phyloP scores from a whole-genome alignment of 2,113 vertebrate species.

The Tiliqua scincoides region DNA sequence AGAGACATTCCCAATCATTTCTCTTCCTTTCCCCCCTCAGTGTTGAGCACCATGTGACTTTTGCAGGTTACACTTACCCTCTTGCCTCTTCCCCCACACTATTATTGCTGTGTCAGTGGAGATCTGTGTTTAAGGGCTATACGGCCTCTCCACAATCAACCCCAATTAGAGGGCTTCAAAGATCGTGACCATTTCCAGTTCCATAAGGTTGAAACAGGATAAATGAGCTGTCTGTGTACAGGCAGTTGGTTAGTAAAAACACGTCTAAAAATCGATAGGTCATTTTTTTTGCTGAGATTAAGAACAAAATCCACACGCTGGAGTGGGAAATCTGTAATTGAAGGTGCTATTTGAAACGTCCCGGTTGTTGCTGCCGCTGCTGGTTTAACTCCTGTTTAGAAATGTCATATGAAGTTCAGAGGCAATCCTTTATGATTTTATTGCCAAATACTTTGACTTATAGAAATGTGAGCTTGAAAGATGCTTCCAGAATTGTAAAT shows the following conservation, averaged over 20 bases:
- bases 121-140: not conserved
- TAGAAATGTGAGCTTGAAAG: not conserved
- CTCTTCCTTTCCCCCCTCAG: not conserved
- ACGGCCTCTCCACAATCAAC: not conserved
- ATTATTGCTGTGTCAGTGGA: slow-evolving; percentile 6
- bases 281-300: not conserved
- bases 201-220: slow-evolving; percentile 9
- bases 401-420: not conserved
- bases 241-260: not conserved
- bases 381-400: not conserved
- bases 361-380: not conserved
- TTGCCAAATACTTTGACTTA: not conserved
- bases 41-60: not conserved
- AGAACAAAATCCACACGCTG: not conserved
- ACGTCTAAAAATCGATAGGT: not conserved
- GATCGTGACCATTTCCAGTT: slow-evolving; percentile 24
- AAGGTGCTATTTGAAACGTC: not conserved
- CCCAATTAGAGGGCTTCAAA: slow-evolving; percentile 19
- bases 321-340: not conserved
- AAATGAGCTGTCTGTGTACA: slow-evolving; percentile 28
- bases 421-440: not conserved
- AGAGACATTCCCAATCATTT: not conserved
- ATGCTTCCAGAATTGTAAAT: not conserved
- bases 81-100: not conserved
- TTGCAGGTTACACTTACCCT: not conserved